Evolutionary conservation across 2,113 vertebrate species (phyloP).

Genomic region (Terrapene triunguis): DNA sequence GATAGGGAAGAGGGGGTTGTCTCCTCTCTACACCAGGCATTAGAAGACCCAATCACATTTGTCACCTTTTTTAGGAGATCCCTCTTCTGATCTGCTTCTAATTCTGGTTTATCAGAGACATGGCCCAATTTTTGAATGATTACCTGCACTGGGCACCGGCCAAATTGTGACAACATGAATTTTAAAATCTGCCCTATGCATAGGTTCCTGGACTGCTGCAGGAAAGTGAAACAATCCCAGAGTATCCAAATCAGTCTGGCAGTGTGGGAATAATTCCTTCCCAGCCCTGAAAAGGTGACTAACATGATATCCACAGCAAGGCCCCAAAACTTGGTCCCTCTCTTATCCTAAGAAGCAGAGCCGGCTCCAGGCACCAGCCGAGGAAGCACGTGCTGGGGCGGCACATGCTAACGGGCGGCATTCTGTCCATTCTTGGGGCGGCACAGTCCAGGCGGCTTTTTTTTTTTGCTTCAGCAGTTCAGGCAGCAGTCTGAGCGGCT

Average conservation of each 20-base stretch:
- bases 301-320: background rate
- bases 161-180: background rate
- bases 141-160: background rate
- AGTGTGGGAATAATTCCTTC: background rate
- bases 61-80: background rate
- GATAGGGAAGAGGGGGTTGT: background rate
- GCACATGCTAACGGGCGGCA: too few relatives aligned
- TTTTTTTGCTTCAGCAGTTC: too few relatives aligned
- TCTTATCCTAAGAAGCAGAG: background rate
- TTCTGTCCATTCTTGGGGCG: too few relatives aligned
- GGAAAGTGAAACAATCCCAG: background rate
- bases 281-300: background rate
- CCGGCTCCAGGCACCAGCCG: too few relatives aligned
- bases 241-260: background rate
- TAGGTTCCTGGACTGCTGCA: background rate
- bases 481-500: too few relatives aligned
- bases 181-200: background rate
- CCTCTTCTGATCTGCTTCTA: background rate
- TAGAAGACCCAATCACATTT: background rate
- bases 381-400: too few relatives aligned
- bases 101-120: background rate
- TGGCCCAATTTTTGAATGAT: accelerated
- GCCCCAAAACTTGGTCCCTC: background rate
- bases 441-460: too few relatives aligned
- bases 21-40: background rate